Percentiles rank a stretch among this genome's conserved stretches.
Conservation (phyloP, 2,113 vertebrate genomes). For the Cranoglanis bouderius region DNA sequence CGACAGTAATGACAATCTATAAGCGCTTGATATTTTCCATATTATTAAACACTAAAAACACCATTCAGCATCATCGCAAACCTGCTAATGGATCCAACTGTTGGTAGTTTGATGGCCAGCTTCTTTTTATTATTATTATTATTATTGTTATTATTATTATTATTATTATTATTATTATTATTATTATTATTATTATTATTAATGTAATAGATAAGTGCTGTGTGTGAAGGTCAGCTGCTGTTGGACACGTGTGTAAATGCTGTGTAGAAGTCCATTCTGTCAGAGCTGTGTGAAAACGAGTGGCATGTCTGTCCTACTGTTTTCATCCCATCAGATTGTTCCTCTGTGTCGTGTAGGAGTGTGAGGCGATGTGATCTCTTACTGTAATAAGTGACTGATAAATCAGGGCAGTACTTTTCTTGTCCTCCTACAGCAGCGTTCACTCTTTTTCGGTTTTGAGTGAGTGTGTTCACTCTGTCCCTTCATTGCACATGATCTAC, state of each 20-base stretch:
- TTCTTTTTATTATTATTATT: not conserved
- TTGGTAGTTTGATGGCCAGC: not conserved
- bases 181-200: not conserved
- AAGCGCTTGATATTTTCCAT: not conserved
- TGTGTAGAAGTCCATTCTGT: not conserved
- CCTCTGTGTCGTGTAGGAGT: not conserved
- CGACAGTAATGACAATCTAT: not conserved
- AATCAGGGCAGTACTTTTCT: not conserved
- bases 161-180: not conserved
- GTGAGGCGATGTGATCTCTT: not conserved
- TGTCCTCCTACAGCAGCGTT: not conserved
- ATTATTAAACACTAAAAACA: not conserved
- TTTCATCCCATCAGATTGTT: conserved; percentile 1
- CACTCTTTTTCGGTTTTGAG: not conserved
- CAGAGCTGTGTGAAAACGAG: not conserved
- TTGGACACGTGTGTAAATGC: not conserved
- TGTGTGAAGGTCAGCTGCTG: conserved; percentile 17
- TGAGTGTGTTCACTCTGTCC: not conserved
- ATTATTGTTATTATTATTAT: not conserved
- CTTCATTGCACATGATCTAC: not conserved
- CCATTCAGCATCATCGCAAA: not conserved
- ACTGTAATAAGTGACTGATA: not conserved
- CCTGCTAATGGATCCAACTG: not conserved
- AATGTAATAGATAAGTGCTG: not conserved
- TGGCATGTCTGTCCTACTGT: not conserved